Conservation (phyloP, 2,113 vertebrate genomes). For the Cyphotilapia sp. region DNA sequence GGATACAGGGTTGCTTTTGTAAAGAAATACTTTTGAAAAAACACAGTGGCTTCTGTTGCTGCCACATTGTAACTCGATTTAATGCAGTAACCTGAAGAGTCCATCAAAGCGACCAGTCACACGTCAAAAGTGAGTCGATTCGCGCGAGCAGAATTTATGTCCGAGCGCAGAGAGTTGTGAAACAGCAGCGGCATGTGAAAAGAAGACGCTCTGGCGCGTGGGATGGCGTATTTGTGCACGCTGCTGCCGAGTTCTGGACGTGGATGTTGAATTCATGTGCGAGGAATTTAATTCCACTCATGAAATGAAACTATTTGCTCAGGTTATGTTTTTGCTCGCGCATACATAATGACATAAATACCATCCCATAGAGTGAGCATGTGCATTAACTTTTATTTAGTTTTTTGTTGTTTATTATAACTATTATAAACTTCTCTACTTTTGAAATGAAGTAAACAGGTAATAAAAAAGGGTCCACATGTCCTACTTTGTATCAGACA, state of each 20-base stretch:
- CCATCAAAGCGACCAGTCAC: background rate
- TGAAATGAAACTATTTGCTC: background rate
- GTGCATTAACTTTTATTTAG: background rate
- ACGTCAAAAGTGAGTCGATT: background rate
- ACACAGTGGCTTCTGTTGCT: background rate
- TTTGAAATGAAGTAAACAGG: background rate
- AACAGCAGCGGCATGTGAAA: background rate
- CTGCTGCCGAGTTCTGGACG: background rate
- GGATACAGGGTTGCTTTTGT: background rate
- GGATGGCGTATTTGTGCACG: background rate
- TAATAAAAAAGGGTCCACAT: background rate
- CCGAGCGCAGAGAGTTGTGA: background rate
- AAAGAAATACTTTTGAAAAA: background rate
- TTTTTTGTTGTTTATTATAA: background rate
- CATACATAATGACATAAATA: background rate
- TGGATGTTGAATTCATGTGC: background rate
- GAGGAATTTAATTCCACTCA: background rate
- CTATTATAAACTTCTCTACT: background rate
- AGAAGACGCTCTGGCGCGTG: background rate
- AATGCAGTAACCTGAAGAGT: background rate
- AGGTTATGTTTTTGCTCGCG: background rate
- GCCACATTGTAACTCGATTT: background rate
- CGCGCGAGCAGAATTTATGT: accelerated
- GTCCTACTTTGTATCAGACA: background rate
- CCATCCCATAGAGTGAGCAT: background rate